phyloP scores from a whole-genome alignment of 2,113 vertebrate genomes.

The Chitala chitala region DNA sequence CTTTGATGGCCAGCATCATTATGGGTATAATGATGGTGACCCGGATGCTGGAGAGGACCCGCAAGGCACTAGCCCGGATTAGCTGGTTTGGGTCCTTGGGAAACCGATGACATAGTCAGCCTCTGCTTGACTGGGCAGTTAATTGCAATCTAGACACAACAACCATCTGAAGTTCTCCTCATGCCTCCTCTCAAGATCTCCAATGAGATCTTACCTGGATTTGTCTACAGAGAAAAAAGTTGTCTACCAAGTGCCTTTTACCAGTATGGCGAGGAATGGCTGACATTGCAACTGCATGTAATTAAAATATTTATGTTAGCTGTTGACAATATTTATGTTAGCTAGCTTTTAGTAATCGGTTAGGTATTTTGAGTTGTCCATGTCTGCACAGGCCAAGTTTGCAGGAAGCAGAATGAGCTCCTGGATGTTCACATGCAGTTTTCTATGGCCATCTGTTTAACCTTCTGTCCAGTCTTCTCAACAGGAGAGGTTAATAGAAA shows the following conservation, averaged over 20 bases:
- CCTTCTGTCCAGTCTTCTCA: slow-evolving; percentile 10
- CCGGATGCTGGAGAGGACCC: slow-evolving; percentile 92
- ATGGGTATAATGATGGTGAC: slow-evolving; percentile 97
- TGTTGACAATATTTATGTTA: too few species aligned
- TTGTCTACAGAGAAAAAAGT: too few species aligned
- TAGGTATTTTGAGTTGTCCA: neutral
- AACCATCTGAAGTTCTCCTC: too few species aligned
- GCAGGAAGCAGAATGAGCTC: neutral
- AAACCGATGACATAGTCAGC: neutral
- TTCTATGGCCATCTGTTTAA: neutral
- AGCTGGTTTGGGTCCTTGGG: slow-evolving; percentile 92
- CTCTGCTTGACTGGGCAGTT: neutral
- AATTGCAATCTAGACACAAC: too few species aligned
- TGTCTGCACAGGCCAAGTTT: neutral
- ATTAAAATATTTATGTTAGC: too few species aligned
- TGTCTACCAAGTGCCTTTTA: too few species aligned
- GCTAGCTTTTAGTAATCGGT: too few species aligned
- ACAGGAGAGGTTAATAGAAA: neutral
- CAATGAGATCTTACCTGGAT: too few species aligned
- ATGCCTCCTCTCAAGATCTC: too few species aligned
- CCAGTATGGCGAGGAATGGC: too few species aligned
- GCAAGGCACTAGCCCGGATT: slow-evolving; percentile 83
- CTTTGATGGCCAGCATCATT: slow-evolving; percentile 99
- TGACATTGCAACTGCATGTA: too few species aligned
- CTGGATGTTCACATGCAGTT: neutral